Base-by-base conservation (phyloP, 1,140 invertebrate genomes). In the Acromyrmex heyeri region DNA sequence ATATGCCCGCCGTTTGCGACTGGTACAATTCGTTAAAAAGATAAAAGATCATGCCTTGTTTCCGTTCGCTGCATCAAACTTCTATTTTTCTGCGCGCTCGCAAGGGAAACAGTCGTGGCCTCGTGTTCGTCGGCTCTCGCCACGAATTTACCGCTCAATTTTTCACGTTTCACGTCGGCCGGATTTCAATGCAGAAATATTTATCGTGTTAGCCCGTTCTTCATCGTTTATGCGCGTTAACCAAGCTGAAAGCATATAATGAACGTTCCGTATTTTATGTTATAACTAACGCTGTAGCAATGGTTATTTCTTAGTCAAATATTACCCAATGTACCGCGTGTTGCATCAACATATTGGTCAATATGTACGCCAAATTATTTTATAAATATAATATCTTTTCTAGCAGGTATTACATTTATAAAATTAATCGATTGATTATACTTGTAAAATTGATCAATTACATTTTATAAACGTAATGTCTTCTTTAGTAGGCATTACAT, bases 11-110 rank as follows among this genome's bases (percentile, higher is more conserved):
- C 78, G 30, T 59, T 70, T 38, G 30, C 44, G 38, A 44, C 14
- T n/a, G 53, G 30, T 59, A 57, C 24, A 57, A 88, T 88, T 77
- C 48, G 34, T 30, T 59, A 53, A 88, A 69, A 73, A 83, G 69
- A 83, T 83, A 75, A 83, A 83, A 83, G 79, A 83, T 83, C 69
- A 83, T 83, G 27, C 55, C 69, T 83, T 75, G 79, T 83, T 75
- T 75, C 55, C 69, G 79, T 75, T 83, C 55, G 79, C 55, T 24
- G 79, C 53, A 57, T 83, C 69, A 83, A 83, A 83, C 38, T 61
- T 83, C 14, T 73, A 73, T 83, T 61, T 83, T 82, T 82, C 55
- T 18, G 50, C 6, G 30, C 53, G 67, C 34, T 44, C 8, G 24
- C 18, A 24, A 38, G 55, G 24, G 44, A 62, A 83, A 75, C 38